Base-by-base conservation (phyloP, 2,888 invertebrate genomes). In the Trypoxylon attenuatum region DNA sequence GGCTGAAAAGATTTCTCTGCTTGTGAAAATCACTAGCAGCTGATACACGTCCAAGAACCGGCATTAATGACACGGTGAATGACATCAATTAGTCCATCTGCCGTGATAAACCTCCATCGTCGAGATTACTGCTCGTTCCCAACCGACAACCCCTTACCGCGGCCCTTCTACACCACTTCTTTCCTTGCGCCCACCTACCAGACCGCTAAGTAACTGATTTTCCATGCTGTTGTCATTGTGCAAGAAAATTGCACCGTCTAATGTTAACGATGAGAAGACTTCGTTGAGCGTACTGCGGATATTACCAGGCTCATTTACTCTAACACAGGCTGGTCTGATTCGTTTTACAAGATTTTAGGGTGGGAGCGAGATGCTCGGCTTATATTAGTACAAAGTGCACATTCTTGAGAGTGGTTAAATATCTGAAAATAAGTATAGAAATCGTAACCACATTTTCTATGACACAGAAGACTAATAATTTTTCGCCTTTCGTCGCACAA, bases 31-130 rank as follows among this genome's bases (percentile, higher is more conserved):
- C 66, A 69, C 63, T 62, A 64, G 70, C 67, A 57, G 73, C 66
- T 75, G 69, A 76, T 74, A 75, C 58, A 69, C 71, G 65, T 54
- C 67, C 67, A 72, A 70, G 71, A 65, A 73, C 77, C 64, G 56
- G 58, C 69, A 57, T 58, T 81, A 81, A 81, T 74, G 76, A 80
- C 61, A 73, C 71, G 54, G 53, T 83, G 82, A 84, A 85, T 83
- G 84, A 83, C 82, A 83, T 83, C 81, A 83, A 84, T 85, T 86
- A 85, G 82, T 81, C 78, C 80, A 81, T 84, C 77, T 79, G 73
- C 69, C 57, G 73, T 67, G 60, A 66, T 63, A 66, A 70, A 61
- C 65, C 54, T 49, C 58, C 58, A 57, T 72, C 67, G 54, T 68
- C 61, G 47, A 61, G 71, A 59, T 69, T 69, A 66, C 68, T 61